Base-by-base conservation (phyloP, 1,140 invertebrate species). In the Halotydeus destructor region DNA sequence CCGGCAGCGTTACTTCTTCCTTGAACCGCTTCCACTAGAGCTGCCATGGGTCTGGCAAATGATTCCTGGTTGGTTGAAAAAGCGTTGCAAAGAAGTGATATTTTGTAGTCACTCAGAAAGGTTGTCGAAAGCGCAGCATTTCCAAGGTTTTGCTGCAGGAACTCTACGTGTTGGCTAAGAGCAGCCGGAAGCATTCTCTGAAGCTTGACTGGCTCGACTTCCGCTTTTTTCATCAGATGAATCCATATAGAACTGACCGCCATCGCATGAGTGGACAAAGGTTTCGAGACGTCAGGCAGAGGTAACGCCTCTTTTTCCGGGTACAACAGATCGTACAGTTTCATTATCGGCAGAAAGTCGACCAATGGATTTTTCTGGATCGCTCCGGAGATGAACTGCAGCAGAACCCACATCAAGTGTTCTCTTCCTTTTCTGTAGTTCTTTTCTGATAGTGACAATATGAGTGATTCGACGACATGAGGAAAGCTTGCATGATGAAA, bases 201-300 rank as follows among this genome's bases (percentile, higher is more conserved):
- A 53, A 82, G 72, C 48, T 72, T 78, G 41, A 72, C 70, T 40
- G 63, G 58, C 49, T 84, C 78, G 11, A 69, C 68, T 54, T 84
- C 78, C 8, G 84, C 85, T 61, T 94, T 94, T 57, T 86, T 91
- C 44, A 83, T 65, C 26, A 94, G 64, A 63, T 94, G 86, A 54
- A 93, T 85, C 83, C 86, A 94, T 55, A 93, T 91, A 53, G 83
- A 91, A 5, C 83, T 83, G 30, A 82, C 76, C 2, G 89, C 83
- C 74, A 93, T 79, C 60, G 82, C 78, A 54, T 84, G 76, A 12
- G 84, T 85, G 52, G 79, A 83, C 31, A 78, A 70, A 18, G 34
- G 72, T 53, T 81, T 79, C 19, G 70, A 78, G 34, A 74, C 76
- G 61, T 94, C 86, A 1, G 88, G 88, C 12, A 93, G 72, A 4